Evolutionary conservation across 2,113 vertebrate genomes (phyloP).

Genomic region (Limnothrissa miodon): DNA sequence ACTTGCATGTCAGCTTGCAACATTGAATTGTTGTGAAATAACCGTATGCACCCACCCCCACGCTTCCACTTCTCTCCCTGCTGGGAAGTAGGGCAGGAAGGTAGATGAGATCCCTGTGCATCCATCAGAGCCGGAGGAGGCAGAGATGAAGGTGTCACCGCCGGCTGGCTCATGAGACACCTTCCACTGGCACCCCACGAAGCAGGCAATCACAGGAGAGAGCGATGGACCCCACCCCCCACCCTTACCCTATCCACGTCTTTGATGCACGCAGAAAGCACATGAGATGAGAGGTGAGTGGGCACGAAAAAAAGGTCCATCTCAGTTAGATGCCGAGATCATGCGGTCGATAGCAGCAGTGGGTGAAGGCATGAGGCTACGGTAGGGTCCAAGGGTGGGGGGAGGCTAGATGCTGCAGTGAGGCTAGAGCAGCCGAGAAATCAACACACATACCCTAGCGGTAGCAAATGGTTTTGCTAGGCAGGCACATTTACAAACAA

Average conservation of each 20-base stretch:
- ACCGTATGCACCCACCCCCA: not conserved
- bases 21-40: not conserved
- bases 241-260: not conserved
- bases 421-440: too few species aligned
- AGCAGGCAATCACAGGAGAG: not conserved
- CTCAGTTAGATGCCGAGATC: not conserved
- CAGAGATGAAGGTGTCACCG: not conserved
- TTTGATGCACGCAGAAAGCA: not conserved
- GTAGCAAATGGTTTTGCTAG: too few species aligned
- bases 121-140: not conserved
- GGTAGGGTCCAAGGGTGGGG: not conserved
- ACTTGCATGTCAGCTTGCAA: not conserved
- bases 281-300: not conserved
- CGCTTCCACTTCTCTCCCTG: too few species aligned
- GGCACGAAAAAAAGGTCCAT: not conserved
- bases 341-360: not conserved
- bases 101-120: not conserved
- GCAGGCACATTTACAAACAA: too few species aligned
- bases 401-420: not conserved
- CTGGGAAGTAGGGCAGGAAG: not conserved
- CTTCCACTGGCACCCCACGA: not conserved
- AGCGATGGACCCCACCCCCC: not conserved
- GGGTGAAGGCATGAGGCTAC: not conserved
- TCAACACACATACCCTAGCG: too few species aligned
- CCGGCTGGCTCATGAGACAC: slow-evolving; percentile 1